A percentile compares a stretch with the other conserved stretches of the same genome.
phyloP scores from a whole-genome alignment of 2,888 invertebrate species.

The Elmis aenea region DNA sequence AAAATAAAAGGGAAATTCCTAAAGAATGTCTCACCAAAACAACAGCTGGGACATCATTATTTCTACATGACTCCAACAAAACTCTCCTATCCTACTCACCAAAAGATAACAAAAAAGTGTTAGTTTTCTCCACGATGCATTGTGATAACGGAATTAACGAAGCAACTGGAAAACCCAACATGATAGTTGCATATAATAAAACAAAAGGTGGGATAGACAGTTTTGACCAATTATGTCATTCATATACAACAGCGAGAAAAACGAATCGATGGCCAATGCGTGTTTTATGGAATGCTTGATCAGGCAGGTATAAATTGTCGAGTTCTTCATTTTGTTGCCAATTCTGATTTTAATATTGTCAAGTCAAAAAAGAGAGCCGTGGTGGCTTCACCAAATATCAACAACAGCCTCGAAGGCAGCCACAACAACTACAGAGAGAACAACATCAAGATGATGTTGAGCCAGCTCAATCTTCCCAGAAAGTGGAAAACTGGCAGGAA shows the following conservation, averaged over 20 bases:
- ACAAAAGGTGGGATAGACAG: constrained; percentile 2
- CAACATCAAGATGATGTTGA: too few species aligned
- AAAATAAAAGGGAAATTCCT: constrained; percentile 22
- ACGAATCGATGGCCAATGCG: constrained; percentile 11
- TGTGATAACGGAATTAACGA: constrained; percentile 1
- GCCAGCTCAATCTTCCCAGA: too few species aligned
- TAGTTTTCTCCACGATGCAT: constrained; percentile 8
- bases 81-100: constrained; percentile 20
- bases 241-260: constrained; percentile 8
- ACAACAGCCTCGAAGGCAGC: too few species aligned
- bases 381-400: too few species aligned
- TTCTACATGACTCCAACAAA: constrained; percentile 26
- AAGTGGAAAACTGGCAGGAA: too few species aligned
- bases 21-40: constrained; percentile 16
- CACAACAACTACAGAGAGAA: too few species aligned
- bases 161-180: constrained; percentile 1
- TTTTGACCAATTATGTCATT: constrained; percentile 3
- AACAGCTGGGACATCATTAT: constrained; percentile 17
- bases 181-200: constrained; percentile 1
- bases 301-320: constrained; percentile 7
- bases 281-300: constrained; percentile 14
- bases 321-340: constrained; percentile 6
- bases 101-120: constrained; percentile 10
- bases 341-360: too few species aligned
- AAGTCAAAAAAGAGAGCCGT: too few species aligned